Percentiles rank a stretch among this genome's conserved stretches.
Evolutionary conservation across 2,113 vertebrate species (phyloP).

Genomic region (Columba janthina): DNA sequence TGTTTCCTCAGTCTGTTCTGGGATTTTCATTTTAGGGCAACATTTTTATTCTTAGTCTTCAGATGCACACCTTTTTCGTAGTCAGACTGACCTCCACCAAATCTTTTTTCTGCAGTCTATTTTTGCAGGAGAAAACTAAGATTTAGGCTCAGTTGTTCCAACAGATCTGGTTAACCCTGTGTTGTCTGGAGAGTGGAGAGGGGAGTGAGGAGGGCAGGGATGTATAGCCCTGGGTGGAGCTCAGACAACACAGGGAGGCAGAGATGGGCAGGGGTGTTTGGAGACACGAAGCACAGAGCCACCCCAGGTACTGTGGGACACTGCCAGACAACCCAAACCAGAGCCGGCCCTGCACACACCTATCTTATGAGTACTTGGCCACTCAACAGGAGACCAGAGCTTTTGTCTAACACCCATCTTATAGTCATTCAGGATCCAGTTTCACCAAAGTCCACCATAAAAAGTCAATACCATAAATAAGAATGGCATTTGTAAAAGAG

Average conservation of each 20-base stretch:
- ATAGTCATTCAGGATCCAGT: not conserved
- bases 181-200: not conserved
- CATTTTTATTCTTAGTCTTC: not conserved
- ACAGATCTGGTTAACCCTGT: not conserved
- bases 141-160: not conserved
- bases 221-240: not conserved
- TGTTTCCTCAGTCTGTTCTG: not conserved
- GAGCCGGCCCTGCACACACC: not conserved
- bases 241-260: not conserved
- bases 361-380: fast-evolving
- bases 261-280: not conserved
- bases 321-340: not conserved
- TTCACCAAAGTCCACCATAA: not conserved
- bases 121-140: not conserved
- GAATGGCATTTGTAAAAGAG: not conserved
- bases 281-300: not conserved
- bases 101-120: not conserved
- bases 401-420: not conserved
- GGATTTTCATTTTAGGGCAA: not conserved
- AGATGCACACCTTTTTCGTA: not conserved
- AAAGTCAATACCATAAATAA: not conserved
- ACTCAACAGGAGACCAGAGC: not conserved
- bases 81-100: not conserved
- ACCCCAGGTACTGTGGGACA: not conserved
- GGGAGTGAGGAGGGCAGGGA: not conserved